Evolutionary conservation across 2,888 invertebrate species (phyloP), one percentile per base, ranked within the genome.

Genomic region (Cephonodes hylas): DNA sequence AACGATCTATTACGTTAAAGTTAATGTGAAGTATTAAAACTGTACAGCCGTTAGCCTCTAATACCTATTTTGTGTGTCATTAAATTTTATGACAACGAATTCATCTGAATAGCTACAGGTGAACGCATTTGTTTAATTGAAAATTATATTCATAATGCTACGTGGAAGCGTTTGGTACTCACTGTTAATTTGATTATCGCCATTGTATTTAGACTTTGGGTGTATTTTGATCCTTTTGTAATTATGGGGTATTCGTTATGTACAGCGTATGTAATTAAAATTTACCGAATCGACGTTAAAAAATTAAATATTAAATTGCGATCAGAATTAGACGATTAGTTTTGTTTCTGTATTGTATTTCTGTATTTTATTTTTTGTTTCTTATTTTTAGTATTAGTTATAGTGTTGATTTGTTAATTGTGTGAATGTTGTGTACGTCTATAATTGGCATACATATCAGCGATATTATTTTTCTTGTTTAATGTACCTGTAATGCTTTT

Each of bases 1-100:
- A 67, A 69, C 56, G 62, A 64, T 60, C 48, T 58, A 68, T 63
- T 59, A 61, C 42, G 62, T 71, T 67, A 64, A 59, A 59, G 63
- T 56, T 61, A 63, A 59, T 53, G 63, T 58, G 60, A 46, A 53
- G 53, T 62, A 66, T 68, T 65, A 64, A 65, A 68, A 66, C 63
- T 63, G 63, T 61, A 62, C 15, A 27, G 46, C 56, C 27, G 60
- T 61, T 58, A 48, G 60, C 8, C 59, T 59, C 56, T 60, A 61
- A 63, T 60, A 4, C 23, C 7, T 53, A 31, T 53, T 53, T 53
- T 53, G 53, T 53, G 53, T 53, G 8, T 10, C 8, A 31, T 53
- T 53, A 53, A 31, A 53, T 31, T 31, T 27, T 15, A 31, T 31
- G 23, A 38, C 34, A 31, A 18, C 18, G 18, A 31, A 53, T 53